Conservation (phyloP, 2,888 invertebrate genomes). For the Prosapia bicincta region DNA sequence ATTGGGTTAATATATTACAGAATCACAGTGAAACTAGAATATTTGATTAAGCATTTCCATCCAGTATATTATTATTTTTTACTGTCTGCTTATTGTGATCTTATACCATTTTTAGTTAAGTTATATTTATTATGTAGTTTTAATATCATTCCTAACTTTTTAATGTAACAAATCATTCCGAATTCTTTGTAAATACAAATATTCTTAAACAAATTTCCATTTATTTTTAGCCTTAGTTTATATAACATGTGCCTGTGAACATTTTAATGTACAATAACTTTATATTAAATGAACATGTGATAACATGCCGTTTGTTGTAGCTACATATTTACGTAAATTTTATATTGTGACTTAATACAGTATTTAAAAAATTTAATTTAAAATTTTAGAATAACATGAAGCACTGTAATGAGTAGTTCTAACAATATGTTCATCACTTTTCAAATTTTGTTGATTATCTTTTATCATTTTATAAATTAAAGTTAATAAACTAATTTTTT, state of each 20-base stretch:
- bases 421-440: too few relatives aligned
- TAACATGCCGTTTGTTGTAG: neutral
- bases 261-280: neutral
- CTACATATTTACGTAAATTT: neutral
- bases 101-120: neutral
- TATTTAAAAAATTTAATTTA: too few relatives aligned
- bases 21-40: neutral
- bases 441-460: too few relatives aligned
- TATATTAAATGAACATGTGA: neutral
- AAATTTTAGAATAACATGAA: too few relatives aligned
- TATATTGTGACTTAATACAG: too few relatives aligned
- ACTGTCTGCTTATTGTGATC: neutral
- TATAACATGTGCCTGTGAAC: neutral
- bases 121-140: neutral
- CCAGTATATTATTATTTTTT: neutral
- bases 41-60: neutral
- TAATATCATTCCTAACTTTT: neutral
- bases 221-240: neutral
- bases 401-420: too few relatives aligned
- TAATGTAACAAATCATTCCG: neutral
- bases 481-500: too few relatives aligned
- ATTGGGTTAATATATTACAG: neutral
- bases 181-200: neutral
- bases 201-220: neutral
- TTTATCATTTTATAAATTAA: too few relatives aligned